Percentiles rank a stretch among this genome's conserved stretches.
These are phyloP conservation scores for Oryzias dopingdopingensis DNA, from an alignment of 2,797 vertebrate genomes.

Conservation along the genomic window DNA sequence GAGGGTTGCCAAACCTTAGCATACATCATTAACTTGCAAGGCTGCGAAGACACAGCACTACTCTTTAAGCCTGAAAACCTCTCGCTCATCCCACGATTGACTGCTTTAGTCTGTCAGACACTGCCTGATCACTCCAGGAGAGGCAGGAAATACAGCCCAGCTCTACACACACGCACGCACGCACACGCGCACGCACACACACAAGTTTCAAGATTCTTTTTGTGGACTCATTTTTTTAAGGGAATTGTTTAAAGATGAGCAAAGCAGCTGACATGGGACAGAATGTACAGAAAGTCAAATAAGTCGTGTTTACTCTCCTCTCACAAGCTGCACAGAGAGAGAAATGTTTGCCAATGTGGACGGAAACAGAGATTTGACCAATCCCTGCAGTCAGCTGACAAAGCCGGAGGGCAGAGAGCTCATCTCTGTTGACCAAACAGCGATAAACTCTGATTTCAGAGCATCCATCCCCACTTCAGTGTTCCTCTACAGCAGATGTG, in stretches of 20 bases:
- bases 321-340: constrained; percentile 15
- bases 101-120: constrained; percentile 1
- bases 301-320: constrained; percentile 44
- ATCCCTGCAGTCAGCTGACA: constrained; percentile 24
- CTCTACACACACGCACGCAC: not conserved
- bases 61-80: not conserved
- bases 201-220: not conserved
- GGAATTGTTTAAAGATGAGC: constrained; percentile 4
- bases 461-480: constrained; percentile 1
- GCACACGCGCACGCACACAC: not conserved
- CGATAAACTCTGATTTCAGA: constrained; percentile 24
- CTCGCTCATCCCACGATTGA: constrained; percentile 1
- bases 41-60: constrained; percentile 8
- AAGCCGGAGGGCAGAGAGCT: constrained; percentile 35
- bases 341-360: constrained; percentile 32
- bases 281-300: constrained; percentile 32
- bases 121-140: not conserved
- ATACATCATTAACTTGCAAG: constrained; percentile 27
- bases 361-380: constrained; percentile 34
- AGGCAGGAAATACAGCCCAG: not conserved
- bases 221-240: not conserved
- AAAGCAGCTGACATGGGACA: constrained; percentile 15
- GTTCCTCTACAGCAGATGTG: too few relatives aligned
- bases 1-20: constrained; percentile 17
- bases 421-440: constrained; percentile 59